phyloP scores from a whole-genome alignment of 2,113 vertebrate genomes.

The Coptodon rendalli region DNA sequence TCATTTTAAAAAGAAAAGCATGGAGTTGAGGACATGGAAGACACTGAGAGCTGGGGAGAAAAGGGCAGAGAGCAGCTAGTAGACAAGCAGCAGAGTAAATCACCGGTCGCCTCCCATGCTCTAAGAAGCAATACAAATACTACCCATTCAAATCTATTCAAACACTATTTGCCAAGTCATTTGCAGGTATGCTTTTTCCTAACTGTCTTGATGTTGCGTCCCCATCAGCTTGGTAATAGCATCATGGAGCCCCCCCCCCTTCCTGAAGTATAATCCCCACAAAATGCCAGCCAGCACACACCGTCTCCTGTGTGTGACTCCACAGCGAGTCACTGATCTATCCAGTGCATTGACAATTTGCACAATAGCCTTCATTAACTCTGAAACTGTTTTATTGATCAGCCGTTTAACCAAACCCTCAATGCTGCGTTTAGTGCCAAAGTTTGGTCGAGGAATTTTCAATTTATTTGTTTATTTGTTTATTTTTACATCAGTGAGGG shows the following conservation, averaged over 20 bases:
- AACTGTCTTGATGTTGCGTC: not conserved
- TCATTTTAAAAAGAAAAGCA: constrained; percentile 37
- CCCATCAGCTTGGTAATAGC: not conserved
- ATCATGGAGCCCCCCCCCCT: not conserved
- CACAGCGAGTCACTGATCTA: not conserved
- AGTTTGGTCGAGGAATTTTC: not conserved
- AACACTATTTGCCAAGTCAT: not conserved
- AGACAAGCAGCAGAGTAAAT: not conserved
- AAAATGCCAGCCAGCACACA: not conserved
- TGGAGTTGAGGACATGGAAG: not conserved
- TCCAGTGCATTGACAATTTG: not conserved
- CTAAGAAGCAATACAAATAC: constrained; percentile 1
- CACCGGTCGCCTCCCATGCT: not conserved
- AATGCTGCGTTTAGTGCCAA: not conserved
- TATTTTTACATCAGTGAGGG: not conserved
- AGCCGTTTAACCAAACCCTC: not conserved
- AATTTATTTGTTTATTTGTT: not conserved
- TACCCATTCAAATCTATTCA: not conserved
- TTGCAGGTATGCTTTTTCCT: not conserved
- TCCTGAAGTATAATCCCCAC: not conserved
- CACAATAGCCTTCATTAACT: constrained; percentile 24
- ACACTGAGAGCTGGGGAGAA: not conserved
- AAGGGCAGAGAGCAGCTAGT: not conserved
- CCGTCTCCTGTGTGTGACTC: not conserved
- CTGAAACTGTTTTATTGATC: constrained; percentile 1